phyloP scores from a whole-genome alignment of 2,888 invertebrate species.

The Agrochola circellaris region DNA sequence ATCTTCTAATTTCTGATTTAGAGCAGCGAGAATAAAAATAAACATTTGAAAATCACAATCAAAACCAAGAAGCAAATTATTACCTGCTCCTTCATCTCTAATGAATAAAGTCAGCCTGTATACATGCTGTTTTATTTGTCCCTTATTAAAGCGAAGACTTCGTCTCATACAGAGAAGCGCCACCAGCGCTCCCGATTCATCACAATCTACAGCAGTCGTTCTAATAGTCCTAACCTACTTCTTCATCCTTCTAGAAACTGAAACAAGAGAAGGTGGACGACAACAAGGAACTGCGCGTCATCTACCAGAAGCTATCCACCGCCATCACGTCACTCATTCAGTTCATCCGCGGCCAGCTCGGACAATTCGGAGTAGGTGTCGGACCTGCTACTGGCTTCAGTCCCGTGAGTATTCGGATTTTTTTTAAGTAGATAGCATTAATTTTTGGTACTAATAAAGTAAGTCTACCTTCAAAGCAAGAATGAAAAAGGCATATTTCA shows the following conservation, averaged over 20 bases:
- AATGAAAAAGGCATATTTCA: background rate
- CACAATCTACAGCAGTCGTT: background rate
- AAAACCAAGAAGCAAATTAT: background rate
- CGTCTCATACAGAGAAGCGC: background rate
- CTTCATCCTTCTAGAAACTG: constrained; percentile 87
- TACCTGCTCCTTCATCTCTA: background rate
- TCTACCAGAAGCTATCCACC: constrained; percentile 90
- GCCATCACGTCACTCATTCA: constrained; percentile 91
- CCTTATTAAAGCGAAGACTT: background rate
- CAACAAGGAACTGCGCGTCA: constrained; percentile 90
- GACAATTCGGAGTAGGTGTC: constrained; percentile 74
- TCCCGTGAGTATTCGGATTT: constrained; percentile 75
- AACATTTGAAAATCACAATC: background rate
- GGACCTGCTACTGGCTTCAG: constrained; percentile 68
- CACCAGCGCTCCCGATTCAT: background rate
- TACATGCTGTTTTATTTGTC: background rate
- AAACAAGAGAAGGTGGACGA: constrained; percentile 92
- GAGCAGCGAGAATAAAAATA: background rate
- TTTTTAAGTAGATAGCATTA: no score
- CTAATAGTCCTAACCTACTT: background rate
- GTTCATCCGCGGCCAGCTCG: constrained; percentile 82
- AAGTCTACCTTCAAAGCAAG: background rate
- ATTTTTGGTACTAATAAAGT: background rate
- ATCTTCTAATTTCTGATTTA: background rate
- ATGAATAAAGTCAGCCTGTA: background rate